Evolutionary conservation across 2,113 vertebrate species (phyloP).

Genomic region (Callocephalon fimbriatum): DNA sequence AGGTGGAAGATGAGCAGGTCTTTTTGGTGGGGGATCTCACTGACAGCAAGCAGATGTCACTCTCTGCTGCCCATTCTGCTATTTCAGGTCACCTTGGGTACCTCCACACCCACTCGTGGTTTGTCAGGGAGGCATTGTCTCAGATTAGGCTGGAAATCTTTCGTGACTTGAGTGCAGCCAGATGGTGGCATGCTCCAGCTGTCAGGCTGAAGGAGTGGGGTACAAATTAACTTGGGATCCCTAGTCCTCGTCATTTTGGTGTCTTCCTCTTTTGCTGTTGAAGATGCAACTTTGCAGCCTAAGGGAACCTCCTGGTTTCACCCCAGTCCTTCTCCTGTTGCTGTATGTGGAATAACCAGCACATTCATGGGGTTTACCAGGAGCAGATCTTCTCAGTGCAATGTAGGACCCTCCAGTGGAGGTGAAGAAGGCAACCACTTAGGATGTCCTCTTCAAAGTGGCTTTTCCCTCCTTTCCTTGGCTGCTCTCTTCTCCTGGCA

Average conservation of each 20-base stretch:
- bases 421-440: not conserved
- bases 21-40: not conserved
- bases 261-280: not conserved
- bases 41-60: rapidly evolving
- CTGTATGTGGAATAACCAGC: not conserved
- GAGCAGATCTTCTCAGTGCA: not conserved
- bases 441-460: not conserved
- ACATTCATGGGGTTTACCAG: not conserved
- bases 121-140: not conserved
- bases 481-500: rapidly evolving
- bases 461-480: not conserved
- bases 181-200: not conserved
- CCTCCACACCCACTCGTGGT: not conserved
- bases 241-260: not conserved
- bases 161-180: not conserved
- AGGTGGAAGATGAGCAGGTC: not conserved
- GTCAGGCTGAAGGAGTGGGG: not conserved
- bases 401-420: rapidly evolving
- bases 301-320: not conserved
- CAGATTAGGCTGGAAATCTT: not conserved
- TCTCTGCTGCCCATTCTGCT: not conserved
- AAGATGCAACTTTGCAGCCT: not conserved
- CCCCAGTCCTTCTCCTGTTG: not conserved
- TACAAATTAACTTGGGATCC: not conserved
- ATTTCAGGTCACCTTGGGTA: not conserved